Evolutionary conservation across 2,113 vertebrate genomes (phyloP), one percentile per base, ranked within the genome.

Genomic region (Tachuris rubrigastra): DNA sequence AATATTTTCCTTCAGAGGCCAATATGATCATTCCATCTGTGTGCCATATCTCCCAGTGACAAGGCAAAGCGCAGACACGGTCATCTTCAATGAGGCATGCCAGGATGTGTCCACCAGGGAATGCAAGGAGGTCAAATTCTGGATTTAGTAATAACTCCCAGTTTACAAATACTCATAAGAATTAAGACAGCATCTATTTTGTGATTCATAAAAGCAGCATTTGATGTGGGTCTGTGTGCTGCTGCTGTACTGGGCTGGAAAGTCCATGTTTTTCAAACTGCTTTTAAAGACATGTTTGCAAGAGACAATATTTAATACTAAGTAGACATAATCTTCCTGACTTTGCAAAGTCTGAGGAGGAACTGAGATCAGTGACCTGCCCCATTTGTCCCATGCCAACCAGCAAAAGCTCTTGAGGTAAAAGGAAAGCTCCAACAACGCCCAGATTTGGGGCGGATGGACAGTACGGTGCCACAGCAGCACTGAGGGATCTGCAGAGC

Each of bases 1-100:
- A 96, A 96, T 97, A 95, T 96, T 96, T 96, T 82, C 94, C 92
- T 96, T 95, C 77, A 62, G 90, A 92, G 95, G 96, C 92, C 95
- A 94, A 37, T 93, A 84, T 89, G 91, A 95, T 73, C 68, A 19
- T 95, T 92, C 93, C 53, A 79, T 94, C 78, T 89, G 75, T 10
- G 33, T 56, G 85, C 95, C 95, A 63, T 78, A 71, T 88, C 86
- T 92, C 92, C 84, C 17, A 27, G 74, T 58, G 90, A 87, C 87
- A 39, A 79, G 93, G 85, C 78, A 87, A 65, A 77, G 86, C 18
- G 2, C 60, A 19, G 90, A 21, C 78, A 10, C 2, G 76, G 84
- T 88, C 90, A 96, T 47, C 92, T 80, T 67, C 88, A 58, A 3
- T 8, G 90, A 92, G 72, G 80, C 73, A 23, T 8, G 68, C 60